Conservation (phyloP, 2,113 vertebrate species). For the Calonectris borealis region DNA sequence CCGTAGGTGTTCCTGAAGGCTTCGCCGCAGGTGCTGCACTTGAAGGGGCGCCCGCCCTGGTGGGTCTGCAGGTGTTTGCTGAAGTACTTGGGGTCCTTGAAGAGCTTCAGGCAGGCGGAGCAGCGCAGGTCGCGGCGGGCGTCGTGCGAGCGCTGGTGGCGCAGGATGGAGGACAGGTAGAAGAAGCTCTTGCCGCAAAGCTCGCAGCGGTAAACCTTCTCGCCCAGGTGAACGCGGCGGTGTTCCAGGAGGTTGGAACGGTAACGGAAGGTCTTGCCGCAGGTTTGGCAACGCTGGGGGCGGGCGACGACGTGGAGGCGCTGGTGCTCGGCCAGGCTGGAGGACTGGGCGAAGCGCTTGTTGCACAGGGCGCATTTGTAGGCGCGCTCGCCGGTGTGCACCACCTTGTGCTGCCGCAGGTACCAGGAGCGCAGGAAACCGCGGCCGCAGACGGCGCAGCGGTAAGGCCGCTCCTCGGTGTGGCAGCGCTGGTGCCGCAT, state of each 20-base stretch:
- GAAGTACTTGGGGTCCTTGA: constrained; percentile 75
- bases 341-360: constrained; percentile 73
- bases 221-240: constrained; percentile 71
- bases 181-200: constrained; percentile 76
- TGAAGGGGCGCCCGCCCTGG: constrained; percentile 71
- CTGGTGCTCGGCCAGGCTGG: constrained; percentile 73
- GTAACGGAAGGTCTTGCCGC: constrained; percentile 75
- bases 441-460: constrained; percentile 78
- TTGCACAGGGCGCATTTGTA: constrained; percentile 73
- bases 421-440: constrained; percentile 85
- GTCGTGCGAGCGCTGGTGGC: constrained; percentile 72
- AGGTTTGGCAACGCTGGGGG: constrained; percentile 70
- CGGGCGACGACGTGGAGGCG: constrained; percentile 63
- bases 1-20: constrained; percentile 72
- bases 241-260: constrained; percentile 75
- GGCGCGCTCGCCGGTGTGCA: constrained; percentile 75
- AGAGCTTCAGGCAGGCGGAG: constrained; percentile 73
- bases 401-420: constrained; percentile 85
- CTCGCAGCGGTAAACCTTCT: constrained; percentile 75
- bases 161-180: constrained; percentile 73
- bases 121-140: constrained; percentile 64
- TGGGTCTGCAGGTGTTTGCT: constrained; percentile 72
- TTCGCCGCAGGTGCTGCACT: constrained; percentile 73
- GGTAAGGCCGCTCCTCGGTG: constrained; percentile 83
- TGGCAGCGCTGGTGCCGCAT: constrained; percentile 89